These are phyloP conservation scores for Zaprionus lineosus DNA, from an alignment of 2,888 invertebrate genomes.

Conservation along the genomic window DNA sequence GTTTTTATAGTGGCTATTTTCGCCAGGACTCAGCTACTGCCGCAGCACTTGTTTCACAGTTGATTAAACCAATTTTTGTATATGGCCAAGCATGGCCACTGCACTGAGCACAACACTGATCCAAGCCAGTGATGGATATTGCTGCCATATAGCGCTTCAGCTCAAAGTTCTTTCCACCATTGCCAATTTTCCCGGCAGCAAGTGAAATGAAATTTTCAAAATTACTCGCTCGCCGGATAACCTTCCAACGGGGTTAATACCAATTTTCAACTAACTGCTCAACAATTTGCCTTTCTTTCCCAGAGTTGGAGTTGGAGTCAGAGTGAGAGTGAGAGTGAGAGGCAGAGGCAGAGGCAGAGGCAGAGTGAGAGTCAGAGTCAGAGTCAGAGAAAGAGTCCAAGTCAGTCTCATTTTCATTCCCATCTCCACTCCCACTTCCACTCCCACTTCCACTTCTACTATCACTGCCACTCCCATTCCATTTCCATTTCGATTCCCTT, in stretches of 20 bases:
- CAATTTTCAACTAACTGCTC: conserved; percentile 41
- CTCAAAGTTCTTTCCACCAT: conserved; percentile 54
- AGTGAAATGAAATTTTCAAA: conserved; percentile 74
- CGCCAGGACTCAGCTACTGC: conserved; percentile 26
- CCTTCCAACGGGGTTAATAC: conserved; percentile 42
- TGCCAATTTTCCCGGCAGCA: conserved; percentile 62
- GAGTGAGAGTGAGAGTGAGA: no score
- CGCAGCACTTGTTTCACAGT: conserved; percentile 73
- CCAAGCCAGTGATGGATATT: conserved; percentile 75
- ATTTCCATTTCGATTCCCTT: conserved; percentile 47
- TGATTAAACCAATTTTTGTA: conserved; percentile 77
- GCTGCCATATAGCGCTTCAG: conserved; percentile 64
- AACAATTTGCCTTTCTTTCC: conserved; percentile 38
- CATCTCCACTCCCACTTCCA: background rate
- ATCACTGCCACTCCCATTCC: conserved; percentile 24
- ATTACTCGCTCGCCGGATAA: conserved; percentile 33
- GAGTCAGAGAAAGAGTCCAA: no score
- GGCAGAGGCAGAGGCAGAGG: no score
- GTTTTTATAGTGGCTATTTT: conserved; percentile 46
- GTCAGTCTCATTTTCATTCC: no score
- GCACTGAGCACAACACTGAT: no score
- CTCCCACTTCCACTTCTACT: conserved; percentile 20
- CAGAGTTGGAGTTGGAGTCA: no score
- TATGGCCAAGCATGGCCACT: conserved; percentile 55
- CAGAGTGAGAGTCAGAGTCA: no score